A percentile compares a stretch with the other conserved stretches of the same genome.
Conservation (phyloP, 1,140 invertebrate species). For the Tribolium castaneum region DNA sequence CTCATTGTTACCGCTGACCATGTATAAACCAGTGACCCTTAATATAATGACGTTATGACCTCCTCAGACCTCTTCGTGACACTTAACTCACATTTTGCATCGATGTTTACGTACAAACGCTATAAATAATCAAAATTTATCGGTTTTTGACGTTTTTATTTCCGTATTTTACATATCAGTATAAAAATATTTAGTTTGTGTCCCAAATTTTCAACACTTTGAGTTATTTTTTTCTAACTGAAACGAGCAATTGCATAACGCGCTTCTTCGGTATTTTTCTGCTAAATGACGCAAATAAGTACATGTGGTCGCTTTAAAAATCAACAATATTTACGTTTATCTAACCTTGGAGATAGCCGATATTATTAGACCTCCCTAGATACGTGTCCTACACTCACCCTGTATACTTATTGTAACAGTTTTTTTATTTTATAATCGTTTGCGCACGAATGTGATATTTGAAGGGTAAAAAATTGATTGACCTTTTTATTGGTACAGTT, state of each 20-base stretch:
- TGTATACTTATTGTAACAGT: background rate
- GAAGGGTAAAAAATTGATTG: background rate
- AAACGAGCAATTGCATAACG: constrained; percentile 18
- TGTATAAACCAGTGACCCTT: constrained; percentile 32
- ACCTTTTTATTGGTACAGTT: background rate
- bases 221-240: background rate
- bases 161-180: constrained; percentile 8
- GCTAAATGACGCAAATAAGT: constrained; percentile 7
- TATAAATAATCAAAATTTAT: constrained; percentile 26
- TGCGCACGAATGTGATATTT: background rate
- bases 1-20: constrained; percentile 29
- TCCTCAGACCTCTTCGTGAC: constrained; percentile 17
- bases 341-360: background rate
- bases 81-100: constrained; percentile 27
- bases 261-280: constrained; percentile 5
- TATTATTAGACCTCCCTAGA: background rate
- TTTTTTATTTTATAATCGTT: background rate
- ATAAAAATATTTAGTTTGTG: constrained; percentile 17
- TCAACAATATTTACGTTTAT: constrained; percentile 21
- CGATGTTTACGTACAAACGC: background rate
- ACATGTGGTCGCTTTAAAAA: constrained; percentile 25
- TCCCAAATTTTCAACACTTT: constrained; percentile 18
- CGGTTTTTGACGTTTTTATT: constrained; percentile 31
- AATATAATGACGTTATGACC: constrained; percentile 29
- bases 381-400: background rate